phyloP scores from a whole-genome alignment of 2,888 invertebrate species.

The Bedellia somnulentella region DNA sequence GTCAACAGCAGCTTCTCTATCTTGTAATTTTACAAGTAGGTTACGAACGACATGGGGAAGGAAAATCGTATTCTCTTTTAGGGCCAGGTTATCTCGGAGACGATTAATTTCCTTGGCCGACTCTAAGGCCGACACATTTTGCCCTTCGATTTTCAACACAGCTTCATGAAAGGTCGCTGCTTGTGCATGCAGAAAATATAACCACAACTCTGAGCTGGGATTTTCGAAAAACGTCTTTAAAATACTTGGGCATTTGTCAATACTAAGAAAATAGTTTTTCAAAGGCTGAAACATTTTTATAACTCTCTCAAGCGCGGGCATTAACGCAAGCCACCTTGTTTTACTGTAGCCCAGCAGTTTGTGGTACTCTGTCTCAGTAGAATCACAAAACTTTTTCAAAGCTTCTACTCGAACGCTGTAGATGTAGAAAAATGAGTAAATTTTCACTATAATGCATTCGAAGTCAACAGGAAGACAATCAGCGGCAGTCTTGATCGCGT shows the following conservation, averaged over 20 bases:
- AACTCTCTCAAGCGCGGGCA: slow-evolving; percentile 11
- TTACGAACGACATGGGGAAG: slow-evolving; percentile 14
- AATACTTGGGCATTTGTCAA: slow-evolving; percentile 15
- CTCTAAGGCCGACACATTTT: slow-evolving; percentile 13
- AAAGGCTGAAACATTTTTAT: slow-evolving; percentile 19
- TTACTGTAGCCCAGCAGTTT: slow-evolving; percentile 6
- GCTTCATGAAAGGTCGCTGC: slow-evolving; percentile 14
- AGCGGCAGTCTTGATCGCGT: slow-evolving; percentile 15
- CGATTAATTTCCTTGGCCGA: slow-evolving; percentile 14
- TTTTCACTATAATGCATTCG: slow-evolving; percentile 12
- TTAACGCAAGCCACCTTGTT: slow-evolving; percentile 7
- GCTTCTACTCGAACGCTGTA: slow-evolving; percentile 14
- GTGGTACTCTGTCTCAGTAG: slow-evolving; percentile 9
- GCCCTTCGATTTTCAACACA: slow-evolving; percentile 14
- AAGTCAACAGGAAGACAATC: slow-evolving; percentile 14
- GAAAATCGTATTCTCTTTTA: slow-evolving; percentile 12
- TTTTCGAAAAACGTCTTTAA: slow-evolving; percentile 16
- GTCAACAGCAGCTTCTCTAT: slow-evolving; percentile 15
- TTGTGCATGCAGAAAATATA: slow-evolving; percentile 13
- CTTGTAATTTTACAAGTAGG: slow-evolving; percentile 15
- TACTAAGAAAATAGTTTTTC: slow-evolving; percentile 18
- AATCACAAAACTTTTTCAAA: slow-evolving; percentile 13
- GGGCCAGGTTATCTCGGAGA: slow-evolving; percentile 12
- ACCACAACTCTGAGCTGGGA: slow-evolving; percentile 16
- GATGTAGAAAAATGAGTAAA: too few relatives aligned